Percentiles rank a stretch among this genome's conserved stretches.
phyloP scores from a whole-genome alignment of 2,113 vertebrate genomes.

The Zingel zingel region DNA sequence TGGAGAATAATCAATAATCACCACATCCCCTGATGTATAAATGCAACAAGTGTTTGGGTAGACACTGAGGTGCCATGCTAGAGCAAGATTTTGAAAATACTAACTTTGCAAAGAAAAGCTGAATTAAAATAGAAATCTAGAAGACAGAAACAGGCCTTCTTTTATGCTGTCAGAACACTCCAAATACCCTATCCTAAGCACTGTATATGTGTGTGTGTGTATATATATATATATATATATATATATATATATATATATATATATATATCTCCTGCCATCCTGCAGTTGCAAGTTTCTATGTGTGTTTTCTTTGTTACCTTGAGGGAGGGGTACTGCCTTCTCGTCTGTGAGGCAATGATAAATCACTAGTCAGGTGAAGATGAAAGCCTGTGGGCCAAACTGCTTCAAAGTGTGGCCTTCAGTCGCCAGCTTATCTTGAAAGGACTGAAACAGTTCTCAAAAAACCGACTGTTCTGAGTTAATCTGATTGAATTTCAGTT shows the following conservation, averaged over 20 bases:
- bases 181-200: background rate
- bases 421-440: constrained; percentile 75
- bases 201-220: background rate
- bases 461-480: constrained; percentile 54
- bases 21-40: background rate
- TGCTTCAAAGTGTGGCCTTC: constrained; percentile 75
- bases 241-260: constrained; percentile 23
- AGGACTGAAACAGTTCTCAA: constrained; percentile 64
- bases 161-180: background rate
- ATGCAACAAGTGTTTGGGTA: background rate
- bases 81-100: background rate
- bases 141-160: background rate
- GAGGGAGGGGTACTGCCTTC: constrained; percentile 65
- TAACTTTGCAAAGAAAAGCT: background rate
- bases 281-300: constrained; percentile 48
- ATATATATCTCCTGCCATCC: constrained; percentile 25
- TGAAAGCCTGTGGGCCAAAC: constrained; percentile 75
- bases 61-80: background rate
- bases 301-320: constrained; percentile 64
- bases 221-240: constrained; percentile 19
- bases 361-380: constrained; percentile 78
- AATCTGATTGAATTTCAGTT: constrained; percentile 56
- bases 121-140: background rate
- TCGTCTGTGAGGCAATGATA: constrained; percentile 74
- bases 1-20: background rate